Base-by-base conservation (phyloP, 2,113 vertebrate genomes). In the Stictonetta naevosa region DNA sequence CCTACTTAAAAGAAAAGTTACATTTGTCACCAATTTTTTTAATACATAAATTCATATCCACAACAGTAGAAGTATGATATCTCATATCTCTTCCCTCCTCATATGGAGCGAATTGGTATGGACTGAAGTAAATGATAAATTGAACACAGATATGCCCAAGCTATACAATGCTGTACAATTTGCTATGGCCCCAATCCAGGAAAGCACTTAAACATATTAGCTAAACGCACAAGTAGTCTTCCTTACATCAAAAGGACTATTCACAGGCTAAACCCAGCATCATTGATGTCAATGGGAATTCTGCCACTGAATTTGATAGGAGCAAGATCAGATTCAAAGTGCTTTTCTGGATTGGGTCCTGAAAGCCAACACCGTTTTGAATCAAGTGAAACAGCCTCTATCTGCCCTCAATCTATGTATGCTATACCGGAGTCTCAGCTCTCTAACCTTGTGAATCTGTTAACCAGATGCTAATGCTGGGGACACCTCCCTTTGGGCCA, bases 141-240 rank as follows among this genome's bases (percentile, higher is more conserved):
- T 40, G 53, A 95, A 92, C 28, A 66, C 62, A 83, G 83, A 75
- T 82, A 95, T 26, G 73, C 28, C 78, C 67, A 58, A 75, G 50
- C 53, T 58, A 73, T 48, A 31, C 53, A 60, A 68, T 34, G 59
- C 42, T 48, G 83, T 40, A 89, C 52, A 29, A 87, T 76, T 85
- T 85, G 10, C 48, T 31, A 44, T 75, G 83, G 86, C 80, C 69
- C 5, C 33, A 58, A 36, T 85, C 93, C 93, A 96, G 81, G 50
- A 87, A 93, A 92, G 77, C 87, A 92, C 83, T 92, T 89, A 79
- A 94, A 85, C 18, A 10, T 79, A 92, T 28, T 48, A 88, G 63
- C 48, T 95, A 80, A 93, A 88, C n/a, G 82, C 48, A 95, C 63
- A 73, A 67, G 71, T 86, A 83, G 79, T 48, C 53, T 53, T 93